Conservation (phyloP, 2,888 invertebrate species). For the Drosophila formosana region DNA sequence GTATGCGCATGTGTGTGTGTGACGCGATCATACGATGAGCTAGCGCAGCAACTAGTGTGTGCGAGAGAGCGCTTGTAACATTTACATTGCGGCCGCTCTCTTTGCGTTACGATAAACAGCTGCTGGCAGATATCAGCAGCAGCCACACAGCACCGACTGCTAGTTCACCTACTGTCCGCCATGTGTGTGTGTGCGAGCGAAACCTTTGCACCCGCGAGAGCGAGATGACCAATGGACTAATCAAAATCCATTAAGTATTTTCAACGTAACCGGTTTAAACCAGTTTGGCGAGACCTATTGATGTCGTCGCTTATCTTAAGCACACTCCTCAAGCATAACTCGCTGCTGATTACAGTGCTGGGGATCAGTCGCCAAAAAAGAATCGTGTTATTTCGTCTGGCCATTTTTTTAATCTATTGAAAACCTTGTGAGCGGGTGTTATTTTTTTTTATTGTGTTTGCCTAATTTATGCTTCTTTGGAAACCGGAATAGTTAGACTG, state of each 20-base stretch:
- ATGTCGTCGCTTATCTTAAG: constrained; percentile 48
- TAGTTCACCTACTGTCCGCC: constrained; percentile 45
- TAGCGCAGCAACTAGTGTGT: constrained; percentile 48
- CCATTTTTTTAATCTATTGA: constrained; percentile 1
- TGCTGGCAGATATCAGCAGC: constrained; percentile 11
- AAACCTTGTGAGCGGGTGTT: constrained; percentile 30
- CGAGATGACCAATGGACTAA: constrained; percentile 41
- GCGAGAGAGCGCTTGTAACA: constrained; percentile 30
- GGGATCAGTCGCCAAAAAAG: constrained; percentile 40
- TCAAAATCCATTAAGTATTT: constrained; percentile 38
- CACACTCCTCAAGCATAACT: constrained; percentile 27
- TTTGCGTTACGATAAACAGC: constrained; percentile 39
- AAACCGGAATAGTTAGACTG: constrained; percentile 31
- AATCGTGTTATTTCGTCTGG: constrained; percentile 35
- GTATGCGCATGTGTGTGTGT: constrained; percentile 2
- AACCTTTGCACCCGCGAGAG: constrained; percentile 55
- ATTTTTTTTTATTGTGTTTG: constrained; percentile 8
- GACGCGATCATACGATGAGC: constrained; percentile 65
- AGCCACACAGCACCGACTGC: constrained; percentile 40
- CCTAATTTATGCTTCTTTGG: background rate
- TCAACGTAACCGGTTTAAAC: constrained; percentile 50
- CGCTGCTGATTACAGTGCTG: constrained; percentile 37
- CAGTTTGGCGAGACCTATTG: constrained; percentile 45
- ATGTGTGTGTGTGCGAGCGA: constrained; percentile 16
- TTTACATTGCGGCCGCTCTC: constrained; percentile 29